These are phyloP conservation scores for Momotus momota DNA, from an alignment of 2,797 vertebrate genomes.

Conservation along the genomic window DNA sequence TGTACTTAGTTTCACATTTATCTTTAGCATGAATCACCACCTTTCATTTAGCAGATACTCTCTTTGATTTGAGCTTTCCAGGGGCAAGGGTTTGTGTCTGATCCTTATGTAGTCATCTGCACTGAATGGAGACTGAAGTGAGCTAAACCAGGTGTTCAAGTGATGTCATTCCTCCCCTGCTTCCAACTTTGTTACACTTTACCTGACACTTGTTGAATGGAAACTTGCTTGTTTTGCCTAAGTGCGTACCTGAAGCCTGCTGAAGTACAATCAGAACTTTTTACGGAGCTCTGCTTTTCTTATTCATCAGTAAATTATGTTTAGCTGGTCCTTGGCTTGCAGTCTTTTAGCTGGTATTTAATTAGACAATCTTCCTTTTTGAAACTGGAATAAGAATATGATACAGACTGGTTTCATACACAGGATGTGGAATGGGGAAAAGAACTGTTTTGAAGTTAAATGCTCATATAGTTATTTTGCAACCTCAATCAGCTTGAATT, in stretches of 20 bases:
- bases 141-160: slow-evolving; percentile 19
- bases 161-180: not conserved
- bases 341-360: not conserved
- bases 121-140: not conserved
- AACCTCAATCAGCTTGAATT: not conserved
- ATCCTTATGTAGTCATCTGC: not conserved
- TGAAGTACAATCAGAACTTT: not conserved
- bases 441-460: not conserved
- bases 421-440: not conserved
- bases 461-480: not conserved
- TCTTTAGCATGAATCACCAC: slow-evolving; percentile 21
- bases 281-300: not conserved
- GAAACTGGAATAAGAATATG: not conserved
- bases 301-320: not conserved
- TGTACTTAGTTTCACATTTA: slow-evolving; percentile 28
- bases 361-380: not conserved
- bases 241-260: not conserved
- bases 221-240: slow-evolving; percentile 20
- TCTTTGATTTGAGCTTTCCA: not conserved
- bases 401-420: not conserved
- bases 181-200: not conserved
- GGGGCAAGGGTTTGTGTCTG: not conserved
- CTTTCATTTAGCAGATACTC: slow-evolving; percentile 22
- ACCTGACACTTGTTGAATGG: not conserved
- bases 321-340: not conserved